Evolutionary conservation across 1,140 invertebrate genomes (phyloP).

Genomic region (Lerema accius): DNA sequence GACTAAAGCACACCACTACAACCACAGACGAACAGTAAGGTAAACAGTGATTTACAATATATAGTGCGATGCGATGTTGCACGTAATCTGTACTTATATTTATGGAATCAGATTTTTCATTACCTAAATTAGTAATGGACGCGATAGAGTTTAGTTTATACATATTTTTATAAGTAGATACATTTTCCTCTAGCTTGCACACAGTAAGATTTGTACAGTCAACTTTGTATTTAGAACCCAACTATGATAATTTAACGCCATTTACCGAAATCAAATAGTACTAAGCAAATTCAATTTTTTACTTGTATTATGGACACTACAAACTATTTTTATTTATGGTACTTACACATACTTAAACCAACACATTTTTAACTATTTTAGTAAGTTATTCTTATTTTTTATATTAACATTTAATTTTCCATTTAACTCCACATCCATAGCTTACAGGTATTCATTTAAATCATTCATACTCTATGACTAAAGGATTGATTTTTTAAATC

Average conservation of each 20-base stretch:
- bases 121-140: conserved; percentile 20
- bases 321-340: no score
- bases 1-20: conserved; percentile 74
- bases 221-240: no score
- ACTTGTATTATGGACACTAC: no score
- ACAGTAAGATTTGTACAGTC: no score
- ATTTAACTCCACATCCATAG: background rate
- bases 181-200: background rate
- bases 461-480: conserved; percentile 32
- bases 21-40: conserved; percentile 71
- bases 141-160: background rate
- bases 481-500: conserved; percentile 24
- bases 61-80: conserved; percentile 72
- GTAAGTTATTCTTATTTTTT: background rate
- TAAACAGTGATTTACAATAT: conserved; percentile 73
- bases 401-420: background rate
- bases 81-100: conserved; percentile 66
- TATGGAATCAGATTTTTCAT: conserved; percentile 70
- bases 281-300: no score
- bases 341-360: no score
- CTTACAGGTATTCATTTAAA: conserved; percentile 23
- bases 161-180: background rate
- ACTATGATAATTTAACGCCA: no score
- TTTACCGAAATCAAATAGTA: no score
- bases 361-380: background rate